Evolutionary conservation across 2,113 vertebrate genomes (phyloP).

Genomic region (Aspiorhynchus laticeps): DNA sequence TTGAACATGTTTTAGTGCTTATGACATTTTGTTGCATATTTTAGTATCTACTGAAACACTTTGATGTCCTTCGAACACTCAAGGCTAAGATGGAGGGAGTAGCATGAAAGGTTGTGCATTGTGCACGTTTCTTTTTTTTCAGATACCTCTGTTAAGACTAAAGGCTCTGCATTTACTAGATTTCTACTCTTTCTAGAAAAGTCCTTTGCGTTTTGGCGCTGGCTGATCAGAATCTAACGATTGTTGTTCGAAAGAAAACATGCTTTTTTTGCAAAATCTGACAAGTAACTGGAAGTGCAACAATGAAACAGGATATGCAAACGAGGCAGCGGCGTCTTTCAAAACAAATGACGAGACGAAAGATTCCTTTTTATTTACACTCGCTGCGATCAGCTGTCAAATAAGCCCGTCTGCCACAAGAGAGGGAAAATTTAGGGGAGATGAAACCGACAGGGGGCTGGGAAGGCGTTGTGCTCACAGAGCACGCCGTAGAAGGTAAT

Average conservation of each 20-base stretch:
- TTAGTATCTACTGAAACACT: slow-evolving; percentile 56
- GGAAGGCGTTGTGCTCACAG: slow-evolving; percentile 34
- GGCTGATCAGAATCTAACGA: slow-evolving; percentile 9
- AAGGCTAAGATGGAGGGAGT: slow-evolving; percentile 44
- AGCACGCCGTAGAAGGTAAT: slow-evolving; percentile 52
- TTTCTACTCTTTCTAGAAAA: slow-evolving; percentile 27
- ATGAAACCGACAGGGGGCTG: slow-evolving; percentile 13
- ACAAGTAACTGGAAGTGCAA: slow-evolving; percentile 1
- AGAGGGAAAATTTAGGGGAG: slow-evolving; percentile 12
- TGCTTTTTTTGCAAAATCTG: slow-evolving; percentile 12
- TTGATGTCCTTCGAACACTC: slow-evolving; percentile 43
- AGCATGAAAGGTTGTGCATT: slow-evolving; percentile 35
- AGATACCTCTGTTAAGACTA: slow-evolving; percentile 11
- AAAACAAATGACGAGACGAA: slow-evolving; percentile 43
- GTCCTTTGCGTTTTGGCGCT: neutral
- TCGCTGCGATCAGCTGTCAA: slow-evolving; percentile 42
- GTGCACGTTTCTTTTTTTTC: neutral
- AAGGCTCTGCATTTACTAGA: neutral
- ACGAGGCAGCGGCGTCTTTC: slow-evolving; percentile 34
- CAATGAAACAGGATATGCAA: slow-evolving; percentile 46
- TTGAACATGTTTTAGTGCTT: slow-evolving; percentile 32
- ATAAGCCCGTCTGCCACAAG: slow-evolving; percentile 38
- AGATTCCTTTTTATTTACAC: slow-evolving; percentile 50
- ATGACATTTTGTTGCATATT: slow-evolving; percentile 68
- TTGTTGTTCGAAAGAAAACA: neutral